Percentiles rank a stretch among this genome's conserved stretches.
Evolutionary conservation across 2,888 invertebrate genomes (phyloP).

Genomic region (Gandaritis pyraliata): DNA sequence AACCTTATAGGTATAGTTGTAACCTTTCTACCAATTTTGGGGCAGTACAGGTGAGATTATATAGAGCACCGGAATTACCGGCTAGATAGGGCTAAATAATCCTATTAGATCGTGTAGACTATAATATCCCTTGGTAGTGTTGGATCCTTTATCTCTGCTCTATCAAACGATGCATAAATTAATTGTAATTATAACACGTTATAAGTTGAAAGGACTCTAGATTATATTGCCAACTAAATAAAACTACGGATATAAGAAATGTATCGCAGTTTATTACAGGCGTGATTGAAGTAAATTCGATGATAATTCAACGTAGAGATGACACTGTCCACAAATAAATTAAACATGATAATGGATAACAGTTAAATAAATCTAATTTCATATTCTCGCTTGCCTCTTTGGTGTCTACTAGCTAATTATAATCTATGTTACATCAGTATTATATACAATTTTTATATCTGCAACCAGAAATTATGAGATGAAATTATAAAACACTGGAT

Average conservation of each 20-base stretch:
- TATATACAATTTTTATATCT: slow-evolving; percentile 49
- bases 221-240: slow-evolving; percentile 9
- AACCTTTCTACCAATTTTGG: too few relatives aligned
- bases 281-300: slow-evolving; percentile 65
- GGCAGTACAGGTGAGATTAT: too few relatives aligned
- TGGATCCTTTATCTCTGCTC: too few relatives aligned
- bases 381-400: slow-evolving; percentile 76
- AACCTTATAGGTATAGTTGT: neutral
- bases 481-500: slow-evolving; percentile 40
- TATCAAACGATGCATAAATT: too few relatives aligned
- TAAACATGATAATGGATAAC: slow-evolving; percentile 79
- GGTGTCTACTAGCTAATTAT: slow-evolving; percentile 82
- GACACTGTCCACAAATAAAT: slow-evolving; percentile 69
- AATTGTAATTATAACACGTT: too few relatives aligned
- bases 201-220: too few relatives aligned
- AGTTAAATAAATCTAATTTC: slow-evolving; percentile 76
- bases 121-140: too few relatives aligned
- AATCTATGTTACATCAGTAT: slow-evolving; percentile 44
- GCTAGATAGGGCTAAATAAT: too few relatives aligned
- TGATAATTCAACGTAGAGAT: slow-evolving; percentile 55
- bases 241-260: slow-evolving; percentile 58
- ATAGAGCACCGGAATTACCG: too few relatives aligned
- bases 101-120: too few relatives aligned
- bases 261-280: slow-evolving; percentile 70
- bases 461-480: slow-evolving; percentile 43